phyloP scores from a whole-genome alignment of 2,113 vertebrate species.

The Actenoides lindsayi region DNA sequence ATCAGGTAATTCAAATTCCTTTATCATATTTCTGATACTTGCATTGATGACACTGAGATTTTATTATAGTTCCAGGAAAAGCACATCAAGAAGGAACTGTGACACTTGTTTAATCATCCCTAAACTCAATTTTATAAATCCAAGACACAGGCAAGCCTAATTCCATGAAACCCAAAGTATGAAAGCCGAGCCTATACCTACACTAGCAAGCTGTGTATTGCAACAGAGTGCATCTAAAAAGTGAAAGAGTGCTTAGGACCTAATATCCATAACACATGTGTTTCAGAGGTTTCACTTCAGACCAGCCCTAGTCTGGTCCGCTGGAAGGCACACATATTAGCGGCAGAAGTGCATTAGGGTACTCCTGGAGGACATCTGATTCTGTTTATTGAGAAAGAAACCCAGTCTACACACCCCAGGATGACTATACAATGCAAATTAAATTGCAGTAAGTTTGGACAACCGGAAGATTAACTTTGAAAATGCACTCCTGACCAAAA shows the following conservation, averaged over 20 bases:
- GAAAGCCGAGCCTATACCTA: background rate
- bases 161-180: background rate
- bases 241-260: background rate
- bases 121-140: background rate
- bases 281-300: background rate
- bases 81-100: background rate
- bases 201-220: background rate
- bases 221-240: background rate
- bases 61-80: conserved; percentile 23
- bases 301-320: background rate
- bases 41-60: background rate
- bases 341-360: background rate
- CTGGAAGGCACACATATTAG: background rate
- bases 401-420: background rate
- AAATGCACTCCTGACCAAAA: background rate
- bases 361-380: background rate
- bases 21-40: conserved; percentile 13
- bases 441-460: background rate
- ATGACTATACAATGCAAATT: background rate
- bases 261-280: rapidly evolving
- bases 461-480: background rate
- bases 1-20: conserved; percentile 6
- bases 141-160: background rate
- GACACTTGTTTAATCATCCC: background rate
- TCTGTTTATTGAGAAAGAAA: background rate